These are phyloP conservation scores for Pristiophorus japonicus DNA, from an alignment of 2,113 vertebrate species.

Conservation along the genomic window DNA sequence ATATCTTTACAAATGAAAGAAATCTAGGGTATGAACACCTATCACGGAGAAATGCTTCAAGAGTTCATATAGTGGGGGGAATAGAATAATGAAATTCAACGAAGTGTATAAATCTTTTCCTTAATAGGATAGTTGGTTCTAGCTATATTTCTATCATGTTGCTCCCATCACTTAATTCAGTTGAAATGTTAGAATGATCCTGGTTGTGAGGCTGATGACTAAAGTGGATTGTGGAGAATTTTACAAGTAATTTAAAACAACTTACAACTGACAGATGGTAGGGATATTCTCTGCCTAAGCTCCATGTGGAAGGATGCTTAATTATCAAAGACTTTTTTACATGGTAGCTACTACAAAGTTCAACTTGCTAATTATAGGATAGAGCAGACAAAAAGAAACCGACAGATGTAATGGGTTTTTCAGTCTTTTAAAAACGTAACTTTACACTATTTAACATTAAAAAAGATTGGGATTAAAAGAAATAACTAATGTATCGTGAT, in stretches of 20 bases:
- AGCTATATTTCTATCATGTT: not conserved
- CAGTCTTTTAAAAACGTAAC: not conserved
- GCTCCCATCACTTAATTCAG: not conserved
- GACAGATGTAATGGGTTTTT: not conserved
- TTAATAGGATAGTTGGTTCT: not conserved
- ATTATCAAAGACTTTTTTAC: no score
- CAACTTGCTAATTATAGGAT: not conserved
- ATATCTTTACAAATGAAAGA: no score
- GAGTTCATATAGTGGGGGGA: no score
- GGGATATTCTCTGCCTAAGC: not conserved
- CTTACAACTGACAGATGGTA: not conserved
- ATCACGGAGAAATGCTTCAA: no score
- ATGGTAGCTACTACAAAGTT: no score
- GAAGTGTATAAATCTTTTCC: not conserved
- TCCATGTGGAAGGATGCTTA: no score
- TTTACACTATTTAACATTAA: not conserved
- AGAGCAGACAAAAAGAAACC: not conserved
- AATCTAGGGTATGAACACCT: no score
- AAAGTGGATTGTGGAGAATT: not conserved
- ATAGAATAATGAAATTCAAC: not conserved
- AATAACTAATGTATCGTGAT: not conserved
- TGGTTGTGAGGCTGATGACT: not conserved
- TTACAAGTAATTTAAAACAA: not conserved
- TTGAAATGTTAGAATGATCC: not conserved
- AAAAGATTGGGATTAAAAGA: not conserved